Evolutionary conservation across 2,113 vertebrate species (phyloP).

Genomic region (Pollachius pollachius): DNA sequence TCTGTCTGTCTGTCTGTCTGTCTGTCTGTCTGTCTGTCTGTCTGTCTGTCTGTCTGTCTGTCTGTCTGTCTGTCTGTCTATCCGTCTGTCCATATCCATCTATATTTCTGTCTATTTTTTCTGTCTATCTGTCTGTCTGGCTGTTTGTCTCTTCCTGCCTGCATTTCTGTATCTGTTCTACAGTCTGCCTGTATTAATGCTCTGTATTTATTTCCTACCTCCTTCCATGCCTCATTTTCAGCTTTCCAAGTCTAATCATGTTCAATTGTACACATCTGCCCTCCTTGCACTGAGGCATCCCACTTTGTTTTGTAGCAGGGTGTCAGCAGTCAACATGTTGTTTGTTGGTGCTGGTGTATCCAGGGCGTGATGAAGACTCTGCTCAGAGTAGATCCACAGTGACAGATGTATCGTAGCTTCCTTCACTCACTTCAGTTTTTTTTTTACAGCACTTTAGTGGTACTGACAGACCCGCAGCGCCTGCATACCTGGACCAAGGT

Average conservation of each 20-base stretch:
- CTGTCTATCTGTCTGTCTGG: not conserved
- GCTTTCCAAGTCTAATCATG: slow-evolving; percentile 16
- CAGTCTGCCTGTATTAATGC: no score
- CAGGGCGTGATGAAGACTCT: slow-evolving; percentile 31
- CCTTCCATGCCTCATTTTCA: slow-evolving; percentile 9
- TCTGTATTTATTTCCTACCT: not conserved
- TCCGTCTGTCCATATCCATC: not conserved
- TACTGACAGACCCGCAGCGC: slow-evolving; percentile 18
- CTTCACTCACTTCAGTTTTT: no score
- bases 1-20: not conserved
- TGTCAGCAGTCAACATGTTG: slow-evolving; percentile 31
- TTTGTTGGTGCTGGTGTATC: slow-evolving; percentile 26
- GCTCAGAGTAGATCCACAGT: slow-evolving; percentile 32
- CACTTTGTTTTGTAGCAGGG: slow-evolving; percentile 4
- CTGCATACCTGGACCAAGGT: slow-evolving; percentile 2
- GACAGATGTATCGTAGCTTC: slow-evolving; percentile 36
- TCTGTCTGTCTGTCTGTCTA: not conserved
- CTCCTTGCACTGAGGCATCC: slow-evolving; percentile 1
- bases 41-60: slow-evolving; percentile 11
- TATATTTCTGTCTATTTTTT: not conserved
- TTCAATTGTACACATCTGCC: slow-evolving; percentile 20
- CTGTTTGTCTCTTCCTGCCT: not conserved
- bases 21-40: slow-evolving; percentile 12
- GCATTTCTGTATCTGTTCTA: no score
- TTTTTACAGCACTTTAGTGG: slow-evolving; percentile 15